Conservation (phyloP, 2,888 invertebrate species). For the Acholoe squamosa region DNA sequence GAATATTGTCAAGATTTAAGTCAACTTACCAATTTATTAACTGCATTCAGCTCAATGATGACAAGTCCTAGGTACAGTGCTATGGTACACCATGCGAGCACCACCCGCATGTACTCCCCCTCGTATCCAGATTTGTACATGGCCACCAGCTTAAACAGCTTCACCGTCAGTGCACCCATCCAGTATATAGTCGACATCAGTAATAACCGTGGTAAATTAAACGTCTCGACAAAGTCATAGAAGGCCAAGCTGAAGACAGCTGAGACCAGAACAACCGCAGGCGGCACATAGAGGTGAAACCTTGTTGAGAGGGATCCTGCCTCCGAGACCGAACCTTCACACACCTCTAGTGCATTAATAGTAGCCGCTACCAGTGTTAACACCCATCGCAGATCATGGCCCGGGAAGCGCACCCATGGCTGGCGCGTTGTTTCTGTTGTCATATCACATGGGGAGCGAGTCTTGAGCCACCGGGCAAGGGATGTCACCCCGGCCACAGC, state of each 20-base stretch:
- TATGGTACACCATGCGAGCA: constrained; percentile 65
- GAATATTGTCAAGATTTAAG: no score
- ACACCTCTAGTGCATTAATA: constrained; percentile 75
- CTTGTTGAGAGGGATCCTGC: constrained; percentile 76
- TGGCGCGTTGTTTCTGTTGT: constrained; percentile 72
- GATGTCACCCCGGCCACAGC: constrained; percentile 78
- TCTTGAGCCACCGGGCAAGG: constrained; percentile 74
- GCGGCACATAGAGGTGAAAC: constrained; percentile 79
- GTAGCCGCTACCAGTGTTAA: constrained; percentile 75
- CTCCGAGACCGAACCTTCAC: constrained; percentile 79
- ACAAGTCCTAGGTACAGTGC: constrained; percentile 63
- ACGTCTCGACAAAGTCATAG: constrained; percentile 81
- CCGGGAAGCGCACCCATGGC: constrained; percentile 80
- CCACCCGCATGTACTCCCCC: constrained; percentile 61
- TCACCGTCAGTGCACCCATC: constrained; percentile 72
- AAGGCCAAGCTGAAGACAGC: constrained; percentile 75
- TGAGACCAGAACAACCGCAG: constrained; percentile 74
- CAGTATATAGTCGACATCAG: constrained; percentile 78
- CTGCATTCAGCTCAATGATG: constrained; percentile 26
- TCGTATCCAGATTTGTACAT: constrained; percentile 13
- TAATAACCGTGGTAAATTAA: constrained; percentile 80
- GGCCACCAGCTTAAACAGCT: constrained; percentile 63
- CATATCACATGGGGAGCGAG: constrained; percentile 77
- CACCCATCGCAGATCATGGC: constrained; percentile 78
- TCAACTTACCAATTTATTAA: constrained; percentile 6